Evolutionary conservation across 2,888 invertebrate genomes (phyloP).

Genomic region (Uropetala carovei): DNA sequence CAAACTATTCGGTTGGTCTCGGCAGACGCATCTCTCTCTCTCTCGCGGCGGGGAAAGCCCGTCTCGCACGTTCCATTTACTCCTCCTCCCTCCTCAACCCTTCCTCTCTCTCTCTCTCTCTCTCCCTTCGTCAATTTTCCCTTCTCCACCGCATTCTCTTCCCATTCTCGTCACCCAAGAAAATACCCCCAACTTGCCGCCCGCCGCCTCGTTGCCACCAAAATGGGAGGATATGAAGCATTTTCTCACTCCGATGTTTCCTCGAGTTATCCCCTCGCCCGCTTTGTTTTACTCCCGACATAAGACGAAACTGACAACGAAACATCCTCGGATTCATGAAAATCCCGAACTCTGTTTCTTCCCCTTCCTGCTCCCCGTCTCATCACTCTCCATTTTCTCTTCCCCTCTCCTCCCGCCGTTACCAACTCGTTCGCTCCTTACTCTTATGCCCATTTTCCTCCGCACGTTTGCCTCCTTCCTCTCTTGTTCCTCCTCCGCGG

Average conservation of each 20-base stretch:
- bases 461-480: neutral
- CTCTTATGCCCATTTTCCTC: neutral
- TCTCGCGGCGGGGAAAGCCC: neutral
- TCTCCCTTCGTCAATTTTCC: neutral
- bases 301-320: neutral
- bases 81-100: neutral
- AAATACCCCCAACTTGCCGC: neutral
- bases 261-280: neutral
- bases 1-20: too few species aligned
- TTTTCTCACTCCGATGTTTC: neutral
- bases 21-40: neutral
- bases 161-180: neutral
- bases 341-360: neutral
- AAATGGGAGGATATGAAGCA: neutral
- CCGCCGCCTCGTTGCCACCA: neutral
- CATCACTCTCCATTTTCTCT: neutral
- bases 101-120: neutral
- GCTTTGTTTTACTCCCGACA: neutral
- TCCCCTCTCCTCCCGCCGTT: neutral
- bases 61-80: neutral
- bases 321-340: slow-evolving; percentile 19
- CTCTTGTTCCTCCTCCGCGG: neutral
- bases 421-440: neutral
- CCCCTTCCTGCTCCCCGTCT: neutral
- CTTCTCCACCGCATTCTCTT: neutral